A percentile compares a stretch with the other conserved stretches of the same genome.
phyloP scores from a whole-genome alignment of 2,888 invertebrate species.

The Branchipolynoe longqiensis region DNA sequence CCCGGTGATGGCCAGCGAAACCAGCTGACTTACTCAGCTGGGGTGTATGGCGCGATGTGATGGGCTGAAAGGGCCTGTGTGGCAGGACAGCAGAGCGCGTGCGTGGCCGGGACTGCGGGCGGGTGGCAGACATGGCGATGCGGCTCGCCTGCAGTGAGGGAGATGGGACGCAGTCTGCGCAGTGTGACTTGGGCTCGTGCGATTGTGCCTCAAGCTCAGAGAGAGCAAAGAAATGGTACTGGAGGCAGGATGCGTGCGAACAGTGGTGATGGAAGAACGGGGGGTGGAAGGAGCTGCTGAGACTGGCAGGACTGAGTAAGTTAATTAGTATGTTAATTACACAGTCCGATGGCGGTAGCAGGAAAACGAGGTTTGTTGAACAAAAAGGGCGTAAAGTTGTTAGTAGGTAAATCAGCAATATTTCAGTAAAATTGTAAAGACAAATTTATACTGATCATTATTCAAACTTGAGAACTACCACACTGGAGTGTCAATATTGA shows the following conservation, averaged over 20 bases:
- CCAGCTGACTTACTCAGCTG: not conserved
- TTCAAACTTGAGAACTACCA: not conserved
- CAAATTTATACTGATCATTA: too few species aligned
- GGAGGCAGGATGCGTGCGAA: slow-evolving; percentile 13
- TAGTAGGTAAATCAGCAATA: too few species aligned
- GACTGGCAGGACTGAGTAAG: not conserved
- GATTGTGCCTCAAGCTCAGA: slow-evolving; percentile 33
- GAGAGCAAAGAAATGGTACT: slow-evolving; percentile 26
- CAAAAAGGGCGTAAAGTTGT: too few species aligned
- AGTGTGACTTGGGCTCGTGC: not conserved
- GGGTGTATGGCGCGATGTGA: not conserved
- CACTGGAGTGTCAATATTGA: not conserved
- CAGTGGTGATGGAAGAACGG: slow-evolving; percentile 50
- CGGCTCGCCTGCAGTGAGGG: slow-evolving; percentile 29
- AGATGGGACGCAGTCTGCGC: not conserved
- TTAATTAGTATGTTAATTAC: slow-evolving; percentile 21
- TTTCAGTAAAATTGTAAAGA: too few species aligned
- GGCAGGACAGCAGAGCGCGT: slow-evolving; percentile 19
- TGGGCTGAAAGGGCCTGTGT: not conserved
- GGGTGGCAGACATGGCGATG: not conserved
- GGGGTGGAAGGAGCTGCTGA: slow-evolving; percentile 23
- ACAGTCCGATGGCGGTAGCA: slow-evolving; percentile 23
- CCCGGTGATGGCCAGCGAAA: not conserved
- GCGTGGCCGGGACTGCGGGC: not conserved
- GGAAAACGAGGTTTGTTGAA: not conserved